Conservation (phyloP, 2,797 vertebrate genomes). For the Enteromius afrohamiltoni region DNA sequence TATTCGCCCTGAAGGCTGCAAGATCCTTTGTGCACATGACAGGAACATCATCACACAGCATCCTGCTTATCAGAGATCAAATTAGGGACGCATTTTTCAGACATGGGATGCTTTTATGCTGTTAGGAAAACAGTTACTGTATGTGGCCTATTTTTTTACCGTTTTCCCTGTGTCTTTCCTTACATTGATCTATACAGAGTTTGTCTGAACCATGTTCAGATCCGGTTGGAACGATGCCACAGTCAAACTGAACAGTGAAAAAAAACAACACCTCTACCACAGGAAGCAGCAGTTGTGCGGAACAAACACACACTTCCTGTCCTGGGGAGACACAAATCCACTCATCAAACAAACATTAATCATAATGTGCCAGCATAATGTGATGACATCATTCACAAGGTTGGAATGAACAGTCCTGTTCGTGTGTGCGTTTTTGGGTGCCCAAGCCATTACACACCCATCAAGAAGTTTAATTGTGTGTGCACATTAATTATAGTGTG, state of each 20-base stretch:
- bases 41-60: constrained; percentile 31
- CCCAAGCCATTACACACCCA: constrained; percentile 27
- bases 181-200: constrained; percentile 2
- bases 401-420: neutral
- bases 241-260: constrained; percentile 6
- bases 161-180: neutral
- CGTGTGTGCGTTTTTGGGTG: constrained; percentile 73
- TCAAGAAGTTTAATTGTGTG: constrained; percentile 22
- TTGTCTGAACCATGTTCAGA: constrained; percentile 15
- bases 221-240: constrained; percentile 35
- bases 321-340: constrained; percentile 69
- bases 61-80: constrained; percentile 26
- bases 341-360: constrained; percentile 57
- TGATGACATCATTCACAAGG: constrained; percentile 14
- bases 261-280: constrained; percentile 54
- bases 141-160: neutral
- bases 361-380: constrained; percentile 10
- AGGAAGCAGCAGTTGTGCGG: constrained; percentile 63
- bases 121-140: neutral
- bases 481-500: constrained; percentile 18
- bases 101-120: neutral
- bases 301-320: constrained; percentile 75
- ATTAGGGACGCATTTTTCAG: constrained; percentile 27
- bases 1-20: constrained; percentile 26
- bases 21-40: constrained; percentile 23